Evolutionary conservation across 2,113 vertebrate species (phyloP).

Genomic region (Oostethus manadensis): DNA sequence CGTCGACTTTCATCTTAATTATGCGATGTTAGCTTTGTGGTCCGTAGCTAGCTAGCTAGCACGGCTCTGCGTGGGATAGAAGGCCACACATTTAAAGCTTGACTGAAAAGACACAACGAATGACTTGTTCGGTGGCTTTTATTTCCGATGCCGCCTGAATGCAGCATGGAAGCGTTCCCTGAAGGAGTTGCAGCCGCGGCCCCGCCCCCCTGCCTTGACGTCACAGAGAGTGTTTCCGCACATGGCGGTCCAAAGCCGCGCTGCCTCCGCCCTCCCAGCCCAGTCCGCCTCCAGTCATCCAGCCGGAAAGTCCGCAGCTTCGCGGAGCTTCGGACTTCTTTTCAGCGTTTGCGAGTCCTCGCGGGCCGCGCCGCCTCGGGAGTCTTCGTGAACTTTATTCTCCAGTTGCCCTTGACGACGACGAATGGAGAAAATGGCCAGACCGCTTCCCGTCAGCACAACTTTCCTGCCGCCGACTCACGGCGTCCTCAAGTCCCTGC

Average conservation of each 20-base stretch:
- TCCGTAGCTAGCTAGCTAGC: too few relatives aligned
- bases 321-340: conserved; percentile 18
- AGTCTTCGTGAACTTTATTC: conserved; percentile 26
- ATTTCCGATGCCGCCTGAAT: too few relatives aligned
- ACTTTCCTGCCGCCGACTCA: conserved; percentile 90
- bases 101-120: too few relatives aligned
- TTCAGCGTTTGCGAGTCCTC: conserved; percentile 18
- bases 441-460: conserved; percentile 81
- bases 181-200: too few relatives aligned
- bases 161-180: too few relatives aligned
- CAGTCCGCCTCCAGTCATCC: conserved; percentile 25
- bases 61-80: too few relatives aligned
- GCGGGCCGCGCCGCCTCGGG: not conserved
- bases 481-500: conserved; percentile 92
- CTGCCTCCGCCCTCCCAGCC: conserved; percentile 59
- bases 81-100: too few relatives aligned
- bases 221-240: too few relatives aligned
- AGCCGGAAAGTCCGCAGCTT: conserved; percentile 26
- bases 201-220: too few relatives aligned
- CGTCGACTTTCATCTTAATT: too few relatives aligned
- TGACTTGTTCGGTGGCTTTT: too few relatives aligned
- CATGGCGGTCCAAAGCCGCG: not conserved
- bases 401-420: conserved; percentile 31
- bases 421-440: conserved; percentile 85
- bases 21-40: not conserved